phyloP scores from a whole-genome alignment of 2,888 invertebrate species.

The Drosophila birchii region DNA sequence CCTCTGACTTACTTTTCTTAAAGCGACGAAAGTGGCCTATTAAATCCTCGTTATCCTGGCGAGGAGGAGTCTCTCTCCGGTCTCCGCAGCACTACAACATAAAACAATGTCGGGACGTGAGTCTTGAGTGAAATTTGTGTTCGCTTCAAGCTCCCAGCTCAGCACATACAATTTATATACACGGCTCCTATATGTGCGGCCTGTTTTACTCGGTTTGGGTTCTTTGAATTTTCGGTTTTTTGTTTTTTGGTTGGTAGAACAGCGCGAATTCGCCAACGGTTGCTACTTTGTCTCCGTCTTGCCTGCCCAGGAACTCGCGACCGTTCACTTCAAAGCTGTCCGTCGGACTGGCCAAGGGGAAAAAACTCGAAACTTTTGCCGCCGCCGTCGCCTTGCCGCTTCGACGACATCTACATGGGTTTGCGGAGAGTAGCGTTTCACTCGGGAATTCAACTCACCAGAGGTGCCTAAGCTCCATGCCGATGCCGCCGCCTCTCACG shows the following conservation, averaged over 20 bases:
- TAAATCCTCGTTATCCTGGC: constrained; percentile 34
- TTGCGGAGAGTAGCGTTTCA: constrained; percentile 16
- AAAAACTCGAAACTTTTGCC: constrained; percentile 72
- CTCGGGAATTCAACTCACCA: constrained; percentile 2
- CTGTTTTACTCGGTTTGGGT: constrained; percentile 35
- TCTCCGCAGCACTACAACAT: constrained; percentile 22
- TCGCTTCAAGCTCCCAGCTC: not conserved
- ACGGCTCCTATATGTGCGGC: constrained; percentile 20
- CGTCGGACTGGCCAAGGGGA: constrained; percentile 76
- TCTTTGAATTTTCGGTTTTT: constrained; percentile 12
- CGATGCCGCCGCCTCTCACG: constrained; percentile 19
- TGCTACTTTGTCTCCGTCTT: constrained; percentile 48
- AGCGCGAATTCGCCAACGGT: constrained; percentile 62
- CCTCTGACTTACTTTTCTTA: constrained; percentile 31
- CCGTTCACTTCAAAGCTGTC: constrained; percentile 81
- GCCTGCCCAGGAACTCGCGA: constrained; percentile 55
- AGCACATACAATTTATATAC: constrained; percentile 23
- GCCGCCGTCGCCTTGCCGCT: constrained; percentile 32
- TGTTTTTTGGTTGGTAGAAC: constrained; percentile 56
- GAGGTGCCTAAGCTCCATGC: constrained; percentile 6
- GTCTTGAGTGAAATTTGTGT: constrained; percentile 22
- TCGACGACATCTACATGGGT: constrained; percentile 22
- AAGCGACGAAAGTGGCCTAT: constrained; percentile 29
- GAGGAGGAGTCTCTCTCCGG: constrained; percentile 5
- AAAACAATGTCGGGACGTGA: constrained; percentile 17